Base-by-base conservation (phyloP, 2,888 invertebrate genomes). In the Eupithecia centaureata region DNA sequence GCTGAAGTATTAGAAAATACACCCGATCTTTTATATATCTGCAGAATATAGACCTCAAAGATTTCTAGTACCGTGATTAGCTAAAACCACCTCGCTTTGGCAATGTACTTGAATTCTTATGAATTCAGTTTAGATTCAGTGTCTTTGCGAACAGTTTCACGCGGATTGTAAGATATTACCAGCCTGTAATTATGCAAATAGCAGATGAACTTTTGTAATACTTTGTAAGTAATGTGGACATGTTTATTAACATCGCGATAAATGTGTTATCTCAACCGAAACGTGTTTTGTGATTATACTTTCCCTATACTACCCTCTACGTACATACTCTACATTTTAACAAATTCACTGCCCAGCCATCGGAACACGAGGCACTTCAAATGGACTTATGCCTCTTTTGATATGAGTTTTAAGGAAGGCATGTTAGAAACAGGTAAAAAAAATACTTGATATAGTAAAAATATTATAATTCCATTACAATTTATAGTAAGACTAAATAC, bases 401-500 rank as follows among this genome's bases (percentile, higher is more conserved):
- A n/a, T n/a, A n/a, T 33, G 33, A 33, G 33, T 15, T 52, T 15
- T 52, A 18, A n/a, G 35, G 15, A 15, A 5, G 5, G n/a, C 5
- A 10, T 42, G 18, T 42, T 18, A 42, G 18, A 42, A 1, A 51
- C 13, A 25, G 52, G 5, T 15, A 25, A 60, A 64, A 30, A 67
- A 65, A 71, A 69, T 61, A 61, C 7, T 60, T 63, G 63, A 66
- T 73, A 74, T 77, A 75, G 60, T 76, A 79, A 18, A 80, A 81
- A 79, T 76, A 73, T 73, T 73, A 77, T 78, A 74, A 76, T 80
- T 75, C 13, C 72, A 76, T 75, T 76, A 77, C 61, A 71, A 70
- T 77, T 73, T 72, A 75, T 79, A 80, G 77, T 79, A 79, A 72
- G 74, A 79, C 78, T 80, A 82, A 74, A 79, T 84, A 80, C 85